phyloP scores from a whole-genome alignment of 2,113 vertebrate species.

The Eclectus roratus region DNA sequence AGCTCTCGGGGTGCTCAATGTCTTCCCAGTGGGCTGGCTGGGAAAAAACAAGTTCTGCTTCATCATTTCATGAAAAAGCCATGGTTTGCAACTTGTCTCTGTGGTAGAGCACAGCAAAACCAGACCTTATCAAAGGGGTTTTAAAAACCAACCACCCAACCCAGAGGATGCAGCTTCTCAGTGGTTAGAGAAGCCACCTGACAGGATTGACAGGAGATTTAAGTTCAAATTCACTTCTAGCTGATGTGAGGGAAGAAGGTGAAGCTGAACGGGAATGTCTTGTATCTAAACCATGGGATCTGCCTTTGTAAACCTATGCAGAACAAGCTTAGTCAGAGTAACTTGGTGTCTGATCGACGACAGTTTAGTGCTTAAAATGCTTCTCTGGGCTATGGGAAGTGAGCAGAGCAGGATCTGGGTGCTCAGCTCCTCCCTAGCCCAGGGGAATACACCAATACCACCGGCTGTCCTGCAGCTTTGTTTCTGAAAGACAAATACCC shows the following conservation, averaged over 20 bases:
- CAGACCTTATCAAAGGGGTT: not conserved
- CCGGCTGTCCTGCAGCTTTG: not conserved
- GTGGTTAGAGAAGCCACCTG: not conserved
- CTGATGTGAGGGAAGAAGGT: fast-evolving
- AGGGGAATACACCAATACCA: not conserved
- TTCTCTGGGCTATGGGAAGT: fast-evolving
- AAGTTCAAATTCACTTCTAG: not conserved
- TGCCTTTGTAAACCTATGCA: not conserved
- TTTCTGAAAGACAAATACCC: not conserved
- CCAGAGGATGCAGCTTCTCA: not conserved
- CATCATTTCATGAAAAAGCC: not conserved
- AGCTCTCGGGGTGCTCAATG: not conserved
- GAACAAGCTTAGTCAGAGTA: not conserved
- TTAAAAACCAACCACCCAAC: not conserved
- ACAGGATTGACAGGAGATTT: not conserved
- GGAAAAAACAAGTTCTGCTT: not conserved
- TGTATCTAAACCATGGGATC: not conserved
- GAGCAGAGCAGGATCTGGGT: not conserved
- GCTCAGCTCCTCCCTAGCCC: not conserved
- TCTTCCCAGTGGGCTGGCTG: not conserved
- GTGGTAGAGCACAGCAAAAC: not conserved
- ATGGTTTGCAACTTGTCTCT: not conserved
- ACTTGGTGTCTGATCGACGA: not conserved
- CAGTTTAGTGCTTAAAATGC: not conserved
- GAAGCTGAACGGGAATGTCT: not conserved